These are phyloP conservation scores for Brachionus manjavacas DNA, from an alignment of 1,140 invertebrate species.

Conservation along the genomic window DNA sequence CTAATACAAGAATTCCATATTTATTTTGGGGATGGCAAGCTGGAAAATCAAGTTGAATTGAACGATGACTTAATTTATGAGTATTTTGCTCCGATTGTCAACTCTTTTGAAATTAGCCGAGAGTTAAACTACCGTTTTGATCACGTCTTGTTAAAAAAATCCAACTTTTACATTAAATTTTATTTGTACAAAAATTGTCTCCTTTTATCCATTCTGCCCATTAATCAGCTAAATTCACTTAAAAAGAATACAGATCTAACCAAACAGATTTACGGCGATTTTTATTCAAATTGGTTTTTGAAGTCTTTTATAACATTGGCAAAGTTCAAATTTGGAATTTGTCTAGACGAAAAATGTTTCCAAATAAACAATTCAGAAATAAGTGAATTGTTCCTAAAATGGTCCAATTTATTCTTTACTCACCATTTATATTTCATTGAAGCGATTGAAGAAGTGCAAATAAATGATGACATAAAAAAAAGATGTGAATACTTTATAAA, in stretches of 20 bases:
- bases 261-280: background rate
- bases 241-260: background rate
- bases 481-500: slow-evolving; percentile 17
- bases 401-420: background rate
- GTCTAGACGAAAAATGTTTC: slow-evolving; percentile 16
- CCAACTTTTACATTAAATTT: background rate
- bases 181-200: background rate
- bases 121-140: background rate
- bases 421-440: slow-evolving; percentile 20
- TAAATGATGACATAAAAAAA: slow-evolving; percentile 6
- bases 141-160: background rate
- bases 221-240: background rate
- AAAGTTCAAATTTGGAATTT: slow-evolving; percentile 20
- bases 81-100: slow-evolving; percentile 24
- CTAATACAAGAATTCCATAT: background rate
- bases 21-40: background rate
- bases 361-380: background rate
- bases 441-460: background rate
- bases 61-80: slow-evolving; percentile 30
- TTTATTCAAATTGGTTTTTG: slow-evolving; percentile 10
- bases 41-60: background rate
- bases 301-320: slow-evolving; percentile 6
- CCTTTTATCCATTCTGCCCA: background rate
- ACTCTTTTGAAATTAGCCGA: slow-evolving; percentile 19
- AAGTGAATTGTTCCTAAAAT: background rate